Percentiles rank a stretch among this genome's conserved stretches.
These are phyloP conservation scores for Anoncus sp. DNA, from an alignment of 2,888 invertebrate genomes.

Conservation along the genomic window DNA sequence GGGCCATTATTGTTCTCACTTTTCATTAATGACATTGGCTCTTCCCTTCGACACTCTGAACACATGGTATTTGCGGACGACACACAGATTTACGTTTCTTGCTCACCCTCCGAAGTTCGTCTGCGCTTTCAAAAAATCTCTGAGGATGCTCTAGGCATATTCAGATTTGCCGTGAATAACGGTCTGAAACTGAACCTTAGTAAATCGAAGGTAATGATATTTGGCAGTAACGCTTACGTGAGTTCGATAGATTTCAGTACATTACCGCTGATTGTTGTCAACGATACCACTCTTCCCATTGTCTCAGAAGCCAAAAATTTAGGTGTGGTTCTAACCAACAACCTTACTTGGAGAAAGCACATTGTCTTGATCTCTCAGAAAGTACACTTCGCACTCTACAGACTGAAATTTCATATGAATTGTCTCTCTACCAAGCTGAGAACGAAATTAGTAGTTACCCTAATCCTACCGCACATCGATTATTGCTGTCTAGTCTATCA, in stretches of 20 bases:
- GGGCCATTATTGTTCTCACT: not conserved
- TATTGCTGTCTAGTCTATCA: slow-evolving; percentile 20
- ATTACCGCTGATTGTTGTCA: not conserved
- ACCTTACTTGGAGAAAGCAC: not conserved
- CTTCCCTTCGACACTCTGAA: not conserved
- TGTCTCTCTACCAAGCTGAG: not conserved
- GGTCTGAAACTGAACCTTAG: slow-evolving; percentile 1
- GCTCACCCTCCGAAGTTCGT: no score
- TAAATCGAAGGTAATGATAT: slow-evolving; percentile 22
- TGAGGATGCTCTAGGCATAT: not conserved
- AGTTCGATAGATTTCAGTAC: not conserved
- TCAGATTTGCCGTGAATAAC: not conserved
- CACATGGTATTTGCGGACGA: not conserved
- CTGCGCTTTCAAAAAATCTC: not conserved
- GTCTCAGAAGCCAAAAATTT: not conserved
- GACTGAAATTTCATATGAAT: slow-evolving; percentile 1
- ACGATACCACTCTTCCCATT: not conserved
- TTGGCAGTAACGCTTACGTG: slow-evolving; percentile 14
- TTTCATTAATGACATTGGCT: no score
- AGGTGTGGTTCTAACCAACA: not conserved
- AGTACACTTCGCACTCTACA: not conserved
- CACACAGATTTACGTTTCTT: no score
- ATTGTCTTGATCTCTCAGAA: not conserved
- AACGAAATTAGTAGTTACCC: not conserved
- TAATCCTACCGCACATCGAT: slow-evolving; percentile 32